Evolutionary conservation across 1,140 invertebrate species (phyloP), one percentile per base, ranked within the genome.

Genomic region (Drosophila trapezifrons): DNA sequence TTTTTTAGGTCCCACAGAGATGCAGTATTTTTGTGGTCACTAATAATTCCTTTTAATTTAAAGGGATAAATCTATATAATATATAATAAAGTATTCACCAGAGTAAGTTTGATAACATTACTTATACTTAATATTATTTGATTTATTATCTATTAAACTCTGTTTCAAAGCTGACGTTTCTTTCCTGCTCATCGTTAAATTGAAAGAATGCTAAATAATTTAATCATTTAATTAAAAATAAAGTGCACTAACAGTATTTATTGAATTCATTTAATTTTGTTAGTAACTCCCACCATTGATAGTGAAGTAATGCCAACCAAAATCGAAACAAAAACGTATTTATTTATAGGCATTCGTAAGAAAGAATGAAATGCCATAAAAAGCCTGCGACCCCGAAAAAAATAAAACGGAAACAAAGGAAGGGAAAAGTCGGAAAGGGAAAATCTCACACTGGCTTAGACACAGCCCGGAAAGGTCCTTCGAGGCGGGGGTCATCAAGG

Each of bases 321-420:
- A 42, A 22, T 29, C 25, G 3, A 20, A 60, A 45, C 9, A 25
- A 15, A 40, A 62, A 25, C 29, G 6, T 25, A 60, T 43, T 62
- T 60, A 60, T 60, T 65, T 37, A 46, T 45, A 35, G 37, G 37
- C 56, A 27, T 65, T 60, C 42, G 9, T 35, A 37, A 9, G 4
- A 46, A 27, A 8, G 29, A 46, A 60, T 62, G 20, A 59, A 46
- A 63, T 27, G 42, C 17, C 63, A 46, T 43, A 60, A 37, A 59
- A 38, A n/a, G 4, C 35, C 7, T 18, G 22, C 2, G 38, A 7
- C 27, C 22, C 22, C 22, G 32, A 20, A 47, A 45, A 47, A 25
- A 59, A 25, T 12, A 35, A 45, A 46, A 27, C 37, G 20, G 27
- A 29, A 60, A 27, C 38, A 32, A 43, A 35, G 4, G 17, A 42